Evolutionary conservation across 2,797 vertebrate species (phyloP), one percentile per base, ranked within the genome.

Genomic region (Melanotaenia parkinsoni): DNA sequence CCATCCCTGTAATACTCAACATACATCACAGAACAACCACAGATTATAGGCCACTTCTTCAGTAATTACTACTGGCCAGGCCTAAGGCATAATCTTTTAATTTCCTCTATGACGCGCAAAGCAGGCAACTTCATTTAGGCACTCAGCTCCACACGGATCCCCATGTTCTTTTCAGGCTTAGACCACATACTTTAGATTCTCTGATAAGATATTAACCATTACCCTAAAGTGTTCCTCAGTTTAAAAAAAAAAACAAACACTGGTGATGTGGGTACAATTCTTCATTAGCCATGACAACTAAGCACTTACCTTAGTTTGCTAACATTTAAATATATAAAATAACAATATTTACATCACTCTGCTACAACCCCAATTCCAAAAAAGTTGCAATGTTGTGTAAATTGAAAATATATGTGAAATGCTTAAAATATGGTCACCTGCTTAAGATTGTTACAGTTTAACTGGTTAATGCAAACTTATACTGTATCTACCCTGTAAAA

Each of bases 31-130:
- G 87, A 82, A 87, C 84, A 59, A 86, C 93, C 93, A 86, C 94
- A 95, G 93, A 95, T 95, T 94, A 94, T 93, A 94, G 92, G 83
- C 92, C 92, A 92, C 92, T 92, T 93, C 85, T 88, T 85, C 86
- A 77, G 89, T 95, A 95, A 95, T 94, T 93, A 84, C 92, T 93
- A 93, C 83, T 93, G 89, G 88, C 84, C 83, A 90, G 88, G 81
- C 88, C 91, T 87, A 93, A 82, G 91, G 89, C 92, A 90, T 92
- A 93, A 94, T 94, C 91, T 94, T 90, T 86, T 88, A 90, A 92
- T 94, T 95, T 94, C 93, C 92, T 94, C 90, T 85, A 74, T 92
- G 91, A 94, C 77, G 86, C 82, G 84, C 85, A 88, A 84, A 86
- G 83, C 87, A 89, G 86, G 78, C 80, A 88, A 84, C 78, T 91